Evolutionary conservation across 2,113 vertebrate species (phyloP).

Genomic region (Triplophysa rosa): DNA sequence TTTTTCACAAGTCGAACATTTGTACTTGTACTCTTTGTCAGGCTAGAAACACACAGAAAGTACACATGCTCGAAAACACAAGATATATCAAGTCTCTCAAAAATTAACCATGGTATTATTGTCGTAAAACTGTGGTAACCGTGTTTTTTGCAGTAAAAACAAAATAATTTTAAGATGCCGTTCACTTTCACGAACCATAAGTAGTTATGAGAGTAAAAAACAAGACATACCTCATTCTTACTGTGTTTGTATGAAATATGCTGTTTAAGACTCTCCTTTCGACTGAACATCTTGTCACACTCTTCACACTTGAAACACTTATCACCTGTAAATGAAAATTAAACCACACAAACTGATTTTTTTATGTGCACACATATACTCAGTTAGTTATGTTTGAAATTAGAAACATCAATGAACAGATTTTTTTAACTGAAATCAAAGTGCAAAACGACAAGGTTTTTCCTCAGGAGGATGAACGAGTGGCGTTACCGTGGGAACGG

Average conservation of each 20-base stretch:
- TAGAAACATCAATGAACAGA: too few species aligned
- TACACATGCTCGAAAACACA: background rate
- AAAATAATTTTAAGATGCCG: too few species aligned
- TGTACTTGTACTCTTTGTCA: slow-evolving; percentile 88
- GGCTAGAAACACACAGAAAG: slow-evolving; percentile 70
- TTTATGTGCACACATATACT: background rate
- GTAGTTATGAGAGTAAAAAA: background rate
- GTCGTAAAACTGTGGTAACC: too few species aligned
- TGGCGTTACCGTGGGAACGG: slow-evolving; percentile 87
- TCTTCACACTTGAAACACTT: slow-evolving; percentile 98
- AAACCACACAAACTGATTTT: background rate
- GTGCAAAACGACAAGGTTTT: too few species aligned
- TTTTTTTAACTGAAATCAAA: too few species aligned
- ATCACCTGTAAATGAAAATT: slow-evolving; percentile 77
- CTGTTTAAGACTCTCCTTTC: slow-evolving; percentile 97
- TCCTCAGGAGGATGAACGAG: background rate
- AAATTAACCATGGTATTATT: too few species aligned
- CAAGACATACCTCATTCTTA: slow-evolving; percentile 80
- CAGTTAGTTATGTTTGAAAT: background rate
- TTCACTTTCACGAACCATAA: background rate
- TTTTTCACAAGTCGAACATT: slow-evolving; percentile 91
- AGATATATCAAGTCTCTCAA: slow-evolving; percentile 10
- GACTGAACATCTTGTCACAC: slow-evolving; percentile 97
- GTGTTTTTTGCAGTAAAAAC: too few species aligned
- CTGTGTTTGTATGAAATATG: slow-evolving; percentile 99